A percentile compares a stretch with the other conserved stretches of the same genome.
Evolutionary conservation across 2,888 invertebrate species (phyloP).

Genomic region (Chrysina gloriosa): DNA sequence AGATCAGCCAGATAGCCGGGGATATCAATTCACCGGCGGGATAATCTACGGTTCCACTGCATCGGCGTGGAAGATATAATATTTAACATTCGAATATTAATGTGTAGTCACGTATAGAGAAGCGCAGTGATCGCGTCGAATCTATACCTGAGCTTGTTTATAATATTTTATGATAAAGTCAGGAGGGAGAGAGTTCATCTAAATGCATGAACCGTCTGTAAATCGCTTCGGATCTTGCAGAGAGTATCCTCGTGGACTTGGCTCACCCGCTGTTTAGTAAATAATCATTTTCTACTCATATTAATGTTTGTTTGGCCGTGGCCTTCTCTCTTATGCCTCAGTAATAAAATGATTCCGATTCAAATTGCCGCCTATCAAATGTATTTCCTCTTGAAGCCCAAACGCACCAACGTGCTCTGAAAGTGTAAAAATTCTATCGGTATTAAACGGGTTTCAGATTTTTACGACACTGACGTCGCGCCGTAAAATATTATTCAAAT

Average conservation of each 20-base stretch:
- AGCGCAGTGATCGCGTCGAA: slow-evolving; percentile 46
- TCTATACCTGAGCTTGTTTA: slow-evolving; percentile 56
- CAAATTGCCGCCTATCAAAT: slow-evolving; percentile 50
- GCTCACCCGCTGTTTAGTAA: slow-evolving; percentile 59
- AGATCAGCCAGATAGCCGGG: slow-evolving; percentile 27
- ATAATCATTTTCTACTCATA: slow-evolving; percentile 62
- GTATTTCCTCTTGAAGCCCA: slow-evolving; percentile 29
- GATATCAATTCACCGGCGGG: slow-evolving; percentile 27
- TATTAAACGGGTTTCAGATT: slow-evolving; percentile 31
- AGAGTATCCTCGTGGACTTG: slow-evolving; percentile 39
- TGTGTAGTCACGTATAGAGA: slow-evolving; percentile 45
- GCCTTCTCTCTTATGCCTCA: slow-evolving; percentile 49
- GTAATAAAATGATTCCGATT: slow-evolving; percentile 60
- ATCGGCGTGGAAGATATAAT: slow-evolving; percentile 35
- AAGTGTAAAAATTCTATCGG: slow-evolving; percentile 31
- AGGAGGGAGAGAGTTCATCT: slow-evolving; percentile 52
- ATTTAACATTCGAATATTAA: slow-evolving; percentile 43
- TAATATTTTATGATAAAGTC: slow-evolving; percentile 58
- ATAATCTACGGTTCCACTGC: slow-evolving; percentile 24
- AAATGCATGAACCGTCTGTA: slow-evolving; percentile 56
- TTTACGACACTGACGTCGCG: slow-evolving; percentile 21
- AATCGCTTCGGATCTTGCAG: slow-evolving; percentile 23
- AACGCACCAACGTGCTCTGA: slow-evolving; percentile 18
- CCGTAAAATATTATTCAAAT: slow-evolving; percentile 28
- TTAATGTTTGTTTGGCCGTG: slow-evolving; percentile 61